Evolutionary conservation across 2,888 invertebrate genomes (phyloP).

Genomic region (Drosophila eohydei): DNA sequence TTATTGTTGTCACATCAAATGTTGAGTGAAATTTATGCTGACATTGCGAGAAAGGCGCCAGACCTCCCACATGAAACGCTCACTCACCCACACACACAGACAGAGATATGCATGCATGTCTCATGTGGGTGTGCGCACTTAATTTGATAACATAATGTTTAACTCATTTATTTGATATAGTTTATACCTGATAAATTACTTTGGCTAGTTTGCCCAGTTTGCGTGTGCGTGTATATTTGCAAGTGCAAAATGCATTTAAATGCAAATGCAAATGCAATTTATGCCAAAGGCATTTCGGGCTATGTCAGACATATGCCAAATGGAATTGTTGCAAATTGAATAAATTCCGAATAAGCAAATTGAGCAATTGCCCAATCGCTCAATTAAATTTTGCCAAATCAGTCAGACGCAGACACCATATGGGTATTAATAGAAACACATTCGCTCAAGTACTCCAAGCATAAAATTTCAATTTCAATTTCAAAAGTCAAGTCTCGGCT

Average conservation of each 20-base stretch:
- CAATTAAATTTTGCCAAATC: slow-evolving; percentile 23
- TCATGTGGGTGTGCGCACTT: slow-evolving; percentile 42
- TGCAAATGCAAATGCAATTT: slow-evolving; percentile 55
- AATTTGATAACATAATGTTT: slow-evolving; percentile 75
- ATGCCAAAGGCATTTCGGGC: slow-evolving; percentile 55
- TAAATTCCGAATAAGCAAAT: slow-evolving; percentile 55
- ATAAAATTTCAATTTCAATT: not conserved
- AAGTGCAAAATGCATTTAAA: slow-evolving; percentile 17
- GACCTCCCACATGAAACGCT: not conserved
- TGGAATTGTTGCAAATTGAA: slow-evolving; percentile 64
- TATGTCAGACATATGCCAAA: slow-evolving; percentile 49
- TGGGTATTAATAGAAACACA: not conserved
- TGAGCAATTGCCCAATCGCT: slow-evolving; percentile 27
- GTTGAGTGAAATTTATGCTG: slow-evolving; percentile 68
- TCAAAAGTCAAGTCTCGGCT: not conserved
- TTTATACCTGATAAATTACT: slow-evolving; percentile 61
- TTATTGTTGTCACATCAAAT: slow-evolving; percentile 68
- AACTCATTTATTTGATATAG: slow-evolving; percentile 72
- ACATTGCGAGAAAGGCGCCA: slow-evolving; percentile 40
- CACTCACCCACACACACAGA: not conserved
- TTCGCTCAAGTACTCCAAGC: not conserved
- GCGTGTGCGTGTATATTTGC: not conserved
- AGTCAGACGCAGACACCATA: not conserved
- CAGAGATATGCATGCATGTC: not conserved
- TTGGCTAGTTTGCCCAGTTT: slow-evolving; percentile 12